These are phyloP conservation scores for Epistrophella euchroma DNA, from an alignment of 2,888 invertebrate species.

Conservation along the genomic window DNA sequence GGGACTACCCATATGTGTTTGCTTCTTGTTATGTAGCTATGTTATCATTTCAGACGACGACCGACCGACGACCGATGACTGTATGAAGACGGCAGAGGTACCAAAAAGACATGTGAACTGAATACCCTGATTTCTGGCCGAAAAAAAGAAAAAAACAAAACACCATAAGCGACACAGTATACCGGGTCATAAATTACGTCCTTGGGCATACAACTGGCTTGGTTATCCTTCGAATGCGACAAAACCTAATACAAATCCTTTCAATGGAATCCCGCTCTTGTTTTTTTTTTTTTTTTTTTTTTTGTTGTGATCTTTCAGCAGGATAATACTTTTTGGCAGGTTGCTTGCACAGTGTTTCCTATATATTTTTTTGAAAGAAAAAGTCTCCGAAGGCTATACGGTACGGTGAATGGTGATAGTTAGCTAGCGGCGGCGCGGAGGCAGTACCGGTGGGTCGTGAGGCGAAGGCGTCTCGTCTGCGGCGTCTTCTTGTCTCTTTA, in stretches of 20 bases:
- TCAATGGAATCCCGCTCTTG: slow-evolving; percentile 52
- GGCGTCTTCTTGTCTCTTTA: slow-evolving; percentile 66
- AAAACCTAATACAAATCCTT: slow-evolving; percentile 71
- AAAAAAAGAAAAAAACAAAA: slow-evolving; percentile 8
- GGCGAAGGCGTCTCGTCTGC: too few species aligned
- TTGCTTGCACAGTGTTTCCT: slow-evolving; percentile 63
- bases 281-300: slow-evolving; percentile 40
- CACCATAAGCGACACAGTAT: slow-evolving; percentile 33
- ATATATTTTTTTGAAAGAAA: slow-evolving; percentile 14
- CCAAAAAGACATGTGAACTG: slow-evolving; percentile 35
- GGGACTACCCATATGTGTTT: slow-evolving; percentile 24
- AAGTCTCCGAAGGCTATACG: slow-evolving; percentile 10
- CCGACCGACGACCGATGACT: background rate
- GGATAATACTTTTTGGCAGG: slow-evolving; percentile 73
- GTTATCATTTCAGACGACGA: slow-evolving; percentile 1
- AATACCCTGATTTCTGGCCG: slow-evolving; percentile 16
- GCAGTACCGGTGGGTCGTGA: background rate
- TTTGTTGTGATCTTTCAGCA: slow-evolving; percentile 48
- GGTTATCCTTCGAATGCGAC: slow-evolving; percentile 67
- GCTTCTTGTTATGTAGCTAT: slow-evolving; percentile 15
- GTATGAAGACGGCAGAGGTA: slow-evolving; percentile 15
- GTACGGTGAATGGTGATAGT: slow-evolving; percentile 37
- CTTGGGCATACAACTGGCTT: slow-evolving; percentile 52
- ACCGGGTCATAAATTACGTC: slow-evolving; percentile 67
- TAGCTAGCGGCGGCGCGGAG: background rate